Evolutionary conservation across 2,888 invertebrate genomes (phyloP), one percentile per base, ranked within the genome.

Genomic region (Chelonus formosanus): DNA sequence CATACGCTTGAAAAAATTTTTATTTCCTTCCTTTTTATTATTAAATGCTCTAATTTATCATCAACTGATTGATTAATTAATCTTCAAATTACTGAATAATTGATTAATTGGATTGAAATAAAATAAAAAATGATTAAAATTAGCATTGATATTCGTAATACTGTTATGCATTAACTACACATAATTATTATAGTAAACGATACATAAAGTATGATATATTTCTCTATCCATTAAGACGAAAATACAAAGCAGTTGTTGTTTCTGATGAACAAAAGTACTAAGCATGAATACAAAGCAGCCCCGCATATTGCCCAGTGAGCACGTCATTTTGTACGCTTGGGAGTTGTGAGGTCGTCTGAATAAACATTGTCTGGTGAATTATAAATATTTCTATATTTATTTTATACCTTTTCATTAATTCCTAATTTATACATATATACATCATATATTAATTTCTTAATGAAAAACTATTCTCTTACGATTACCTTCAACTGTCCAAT

Each of bases 271-370:
- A 76, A 76, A 71, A 64, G 68, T 73, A 75, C 68, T 70, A 67
- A 69, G 71, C 69, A 73, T 71, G 72, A 72, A 72, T 76, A 76
- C 76, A 76, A 80, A 80, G 77, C 79, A 82, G 82, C 82, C 83
- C 82, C 82, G 83, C 83, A 82, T 83, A 81, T 82, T 81, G 81
- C 82, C 82, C 83, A 82, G 88, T 88, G 88, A 88, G 87, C 88
- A 87, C 88, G 88, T 88, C 88, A 84, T 87, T 90, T 90, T 90
- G 90, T 87, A 87, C 87, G 90, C 89, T 90, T 90, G 90, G 89
- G 86, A 86, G 86, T 89, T 89, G 89, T 89, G 90, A 90, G 89
- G 89, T 89, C 89, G 90, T 90, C 89, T 88, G 90, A 90, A 89
- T 90, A 90, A 90, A 86, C 85, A 85, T 85, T 86, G 86, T 86